Evolutionary conservation across 2,113 vertebrate species (phyloP).

Genomic region (Falco punctatus): DNA sequence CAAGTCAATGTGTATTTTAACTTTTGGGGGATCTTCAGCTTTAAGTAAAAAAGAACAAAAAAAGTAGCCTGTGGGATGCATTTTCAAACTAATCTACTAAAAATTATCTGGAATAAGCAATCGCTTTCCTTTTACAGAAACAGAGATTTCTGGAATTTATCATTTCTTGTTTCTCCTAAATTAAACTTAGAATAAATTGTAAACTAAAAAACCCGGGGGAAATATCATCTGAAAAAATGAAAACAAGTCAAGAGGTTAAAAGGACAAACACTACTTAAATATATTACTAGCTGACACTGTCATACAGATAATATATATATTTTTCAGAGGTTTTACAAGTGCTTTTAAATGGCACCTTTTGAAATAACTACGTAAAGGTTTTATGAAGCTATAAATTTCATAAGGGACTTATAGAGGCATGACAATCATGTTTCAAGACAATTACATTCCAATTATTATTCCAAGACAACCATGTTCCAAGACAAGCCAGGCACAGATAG

Average conservation of each 20-base stretch:
- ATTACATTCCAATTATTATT: background rate
- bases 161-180: background rate
- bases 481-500: background rate
- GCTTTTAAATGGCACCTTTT: background rate
- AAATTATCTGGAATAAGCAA: constrained; percentile 4
- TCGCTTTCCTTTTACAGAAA: background rate
- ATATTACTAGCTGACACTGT: background rate
- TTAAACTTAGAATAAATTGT: background rate
- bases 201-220: background rate
- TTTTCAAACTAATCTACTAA: background rate
- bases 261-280: background rate
- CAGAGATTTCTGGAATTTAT: background rate
- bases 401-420: background rate
- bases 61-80: background rate
- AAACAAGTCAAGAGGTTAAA: background rate
- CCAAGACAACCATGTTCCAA: background rate
- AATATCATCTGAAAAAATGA: background rate
- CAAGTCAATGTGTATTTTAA: background rate
- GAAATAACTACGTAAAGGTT: background rate
- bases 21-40: background rate
- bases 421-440: background rate
- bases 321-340: background rate
- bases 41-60: background rate
- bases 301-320: background rate
- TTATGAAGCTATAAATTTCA: background rate